Evolutionary conservation across 2,113 vertebrate genomes (phyloP).

Genomic region (Oriolus oriolus): DNA sequence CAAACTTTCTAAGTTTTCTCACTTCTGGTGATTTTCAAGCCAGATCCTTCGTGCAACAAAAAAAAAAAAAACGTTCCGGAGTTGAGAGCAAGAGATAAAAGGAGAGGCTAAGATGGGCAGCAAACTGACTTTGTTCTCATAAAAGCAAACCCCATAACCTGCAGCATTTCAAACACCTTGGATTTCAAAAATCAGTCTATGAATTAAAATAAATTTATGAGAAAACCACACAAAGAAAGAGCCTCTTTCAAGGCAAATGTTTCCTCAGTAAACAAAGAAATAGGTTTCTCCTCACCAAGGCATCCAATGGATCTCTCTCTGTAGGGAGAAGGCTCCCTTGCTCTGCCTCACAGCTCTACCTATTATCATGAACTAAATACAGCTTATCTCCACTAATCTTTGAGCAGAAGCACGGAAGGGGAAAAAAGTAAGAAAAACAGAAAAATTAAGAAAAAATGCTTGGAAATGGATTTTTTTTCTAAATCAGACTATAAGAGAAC

Average conservation of each 20-base stretch:
- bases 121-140: neutral
- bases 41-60: neutral
- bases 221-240: neutral
- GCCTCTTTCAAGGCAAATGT: neutral
- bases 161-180: neutral
- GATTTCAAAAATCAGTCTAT: neutral
- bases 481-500: neutral
- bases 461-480: neutral
- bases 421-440: neutral
- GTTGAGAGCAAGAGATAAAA: neutral
- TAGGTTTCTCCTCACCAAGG: neutral
- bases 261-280: neutral
- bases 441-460: neutral
- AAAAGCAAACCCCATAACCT: neutral
- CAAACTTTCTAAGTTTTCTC: neutral
- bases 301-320: neutral
- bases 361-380: neutral
- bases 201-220: neutral
- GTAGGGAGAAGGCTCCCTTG: neutral
- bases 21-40: neutral
- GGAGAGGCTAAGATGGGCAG: neutral
- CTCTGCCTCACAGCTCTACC: neutral
- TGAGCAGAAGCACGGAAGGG: neutral
- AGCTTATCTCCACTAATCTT: neutral
- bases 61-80: fast-evolving